phyloP scores from a whole-genome alignment of 2,797 vertebrate species.

The Prunella strophiata region DNA sequence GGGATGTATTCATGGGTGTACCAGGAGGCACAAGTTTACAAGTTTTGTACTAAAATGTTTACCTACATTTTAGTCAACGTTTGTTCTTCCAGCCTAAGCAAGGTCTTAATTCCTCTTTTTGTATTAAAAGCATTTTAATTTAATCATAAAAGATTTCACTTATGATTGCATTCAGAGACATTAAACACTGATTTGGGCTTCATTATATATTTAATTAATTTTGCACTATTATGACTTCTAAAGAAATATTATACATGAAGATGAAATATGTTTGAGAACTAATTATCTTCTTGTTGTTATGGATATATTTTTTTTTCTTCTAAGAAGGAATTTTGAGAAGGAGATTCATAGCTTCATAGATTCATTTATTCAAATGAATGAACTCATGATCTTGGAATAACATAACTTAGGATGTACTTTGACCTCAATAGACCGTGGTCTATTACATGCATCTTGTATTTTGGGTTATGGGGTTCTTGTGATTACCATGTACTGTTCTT shows the following conservation, averaged over 20 bases:
- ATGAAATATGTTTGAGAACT: background rate
- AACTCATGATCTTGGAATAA: background rate
- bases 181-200: background rate
- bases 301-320: background rate
- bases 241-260: background rate
- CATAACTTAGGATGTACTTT: background rate
- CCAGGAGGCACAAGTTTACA: background rate
- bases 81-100: background rate
- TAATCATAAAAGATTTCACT: background rate
- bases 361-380: background rate
- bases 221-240: background rate
- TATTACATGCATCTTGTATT: background rate
- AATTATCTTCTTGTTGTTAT: background rate
- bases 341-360: background rate
- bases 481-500: conserved; percentile 17
- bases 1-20: background rate
- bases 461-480: background rate
- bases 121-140: background rate
- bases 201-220: background rate
- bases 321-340: background rate
- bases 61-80: background rate
- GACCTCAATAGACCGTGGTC: background rate
- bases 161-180: background rate
- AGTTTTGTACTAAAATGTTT: background rate
- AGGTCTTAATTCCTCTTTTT: background rate